Base-by-base conservation (phyloP, 2,888 invertebrate species). In the Coremacera marginata region DNA sequence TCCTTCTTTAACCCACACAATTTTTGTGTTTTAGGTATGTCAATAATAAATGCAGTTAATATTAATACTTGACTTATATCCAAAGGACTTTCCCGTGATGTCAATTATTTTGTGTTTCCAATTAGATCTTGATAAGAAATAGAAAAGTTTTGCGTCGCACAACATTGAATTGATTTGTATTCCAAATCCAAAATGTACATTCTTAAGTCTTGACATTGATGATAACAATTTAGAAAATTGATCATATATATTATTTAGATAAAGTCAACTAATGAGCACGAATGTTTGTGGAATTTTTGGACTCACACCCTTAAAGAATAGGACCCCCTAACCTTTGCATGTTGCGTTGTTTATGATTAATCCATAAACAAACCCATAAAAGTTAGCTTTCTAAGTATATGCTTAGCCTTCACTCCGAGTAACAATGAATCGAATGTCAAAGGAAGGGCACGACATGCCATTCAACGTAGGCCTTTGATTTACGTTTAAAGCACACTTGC, bases 341-440 rank as follows among this genome's bases (percentile, higher is more conserved):
- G 76, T 71, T 31, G 8, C 37, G 34, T 52, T 77, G 70, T 67
- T 77, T 76, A 70, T 77, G 57, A 44, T 25, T 65, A 74, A 70
- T 76, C 75, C 73, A 49, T 31, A 72, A 77, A 77, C 74, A 60
- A 72, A 31, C 55, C 4, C n/a, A n/a, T 27, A 27, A 8, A 60
- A 76, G 27, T 52, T 62, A 34, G 27, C 34, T 52, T 63, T 27
- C 51, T 68, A n/a, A n/a, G n/a, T n/a, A n/a, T n/a, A 51, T 31
- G 31, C 34, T 63, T 16, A 16, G n/a, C 37, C 19, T 44, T 44
- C 14, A 44, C 44, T 14, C 3, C 14, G 44, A 44, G 11, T 25
- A 60, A 25, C 27, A 60, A 60, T 27, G 14, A 19, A 34, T 14
- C 37, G 65, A 60, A 77, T 74, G 76, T 76, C 67, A 73, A 74